Evolutionary conservation across 2,113 vertebrate species (phyloP).

Genomic region (Psettodes erumei): DNA sequence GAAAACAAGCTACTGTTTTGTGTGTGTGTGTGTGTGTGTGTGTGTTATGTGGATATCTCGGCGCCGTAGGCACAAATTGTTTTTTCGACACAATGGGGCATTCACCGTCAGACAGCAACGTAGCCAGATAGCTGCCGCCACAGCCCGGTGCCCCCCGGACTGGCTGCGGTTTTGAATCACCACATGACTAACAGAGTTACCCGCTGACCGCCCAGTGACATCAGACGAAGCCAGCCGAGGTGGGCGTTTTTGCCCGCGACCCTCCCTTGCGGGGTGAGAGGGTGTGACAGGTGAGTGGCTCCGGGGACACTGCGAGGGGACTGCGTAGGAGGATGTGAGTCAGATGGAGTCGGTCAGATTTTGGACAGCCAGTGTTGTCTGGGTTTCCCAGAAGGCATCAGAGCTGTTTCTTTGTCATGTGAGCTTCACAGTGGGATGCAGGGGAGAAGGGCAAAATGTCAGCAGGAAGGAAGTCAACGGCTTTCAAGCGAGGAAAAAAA

Average conservation of each 20-base stretch:
- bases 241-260: not conserved
- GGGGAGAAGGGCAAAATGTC: constrained; percentile 15
- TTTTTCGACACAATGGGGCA: constrained; percentile 49
- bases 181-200: constrained; percentile 35
- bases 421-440: constrained; percentile 1
- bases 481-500: not conserved
- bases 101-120: constrained; percentile 48
- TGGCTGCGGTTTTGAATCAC: constrained; percentile 7
- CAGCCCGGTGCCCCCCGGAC: constrained; percentile 20
- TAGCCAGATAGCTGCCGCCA: constrained; percentile 24
- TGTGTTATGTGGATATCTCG: constrained; percentile 9
- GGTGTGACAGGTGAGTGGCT: constrained; percentile 44
- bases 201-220: constrained; percentile 38
- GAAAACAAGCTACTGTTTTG: not conserved
- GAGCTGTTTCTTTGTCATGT: constrained; percentile 12
- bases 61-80: constrained; percentile 27
- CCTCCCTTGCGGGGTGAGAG: constrained; percentile 4
- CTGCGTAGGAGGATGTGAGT: constrained; percentile 22
- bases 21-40: constrained; percentile 11
- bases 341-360: constrained; percentile 8
- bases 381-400: constrained; percentile 25
- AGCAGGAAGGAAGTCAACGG: not conserved
- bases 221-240: not conserved
- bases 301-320: constrained; percentile 12
- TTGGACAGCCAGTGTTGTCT: constrained; percentile 19